Evolutionary conservation across 2,113 vertebrate genomes (phyloP).

Genomic region (Vicugna pacos): DNA sequence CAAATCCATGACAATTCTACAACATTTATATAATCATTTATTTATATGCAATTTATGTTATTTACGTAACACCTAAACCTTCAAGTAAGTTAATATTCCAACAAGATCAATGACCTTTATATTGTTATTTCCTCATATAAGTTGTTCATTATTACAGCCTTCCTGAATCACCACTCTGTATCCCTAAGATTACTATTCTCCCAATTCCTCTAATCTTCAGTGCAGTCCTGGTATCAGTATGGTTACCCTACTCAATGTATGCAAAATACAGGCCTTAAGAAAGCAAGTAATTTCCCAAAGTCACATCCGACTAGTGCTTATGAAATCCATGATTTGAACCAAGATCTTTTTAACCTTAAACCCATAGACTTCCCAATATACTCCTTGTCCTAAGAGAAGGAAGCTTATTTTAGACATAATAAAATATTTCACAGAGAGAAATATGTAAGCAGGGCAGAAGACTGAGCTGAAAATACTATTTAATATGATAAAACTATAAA

Average conservation of each 20-base stretch:
- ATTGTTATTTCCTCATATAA: not conserved
- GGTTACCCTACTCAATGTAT: not conserved
- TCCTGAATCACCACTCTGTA: not conserved
- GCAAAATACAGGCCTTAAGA: not conserved
- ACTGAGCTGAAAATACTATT: not conserved
- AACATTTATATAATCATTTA: not conserved
- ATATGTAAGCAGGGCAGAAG: not conserved
- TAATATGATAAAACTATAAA: not conserved
- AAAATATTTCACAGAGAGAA: not conserved
- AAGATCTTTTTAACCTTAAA: not conserved
- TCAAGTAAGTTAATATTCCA: not conserved
- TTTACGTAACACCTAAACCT: not conserved
- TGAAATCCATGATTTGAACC: not conserved
- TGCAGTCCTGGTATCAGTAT: not conserved
- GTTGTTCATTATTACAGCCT: not conserved
- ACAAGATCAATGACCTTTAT: not conserved
- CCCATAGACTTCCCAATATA: not conserved
- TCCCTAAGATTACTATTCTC: not conserved
- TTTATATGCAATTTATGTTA: not conserved
- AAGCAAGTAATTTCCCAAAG: not conserved
- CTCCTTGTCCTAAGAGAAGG: not conserved
- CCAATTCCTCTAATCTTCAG: not conserved
- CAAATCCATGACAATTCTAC: not conserved
- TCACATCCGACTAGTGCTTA: not conserved
- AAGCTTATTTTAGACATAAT: constrained; percentile 8